Evolutionary conservation across 2,888 invertebrate genomes (phyloP), one percentile per base, ranked within the genome.

Genomic region (Nyleta sp.): DNA sequence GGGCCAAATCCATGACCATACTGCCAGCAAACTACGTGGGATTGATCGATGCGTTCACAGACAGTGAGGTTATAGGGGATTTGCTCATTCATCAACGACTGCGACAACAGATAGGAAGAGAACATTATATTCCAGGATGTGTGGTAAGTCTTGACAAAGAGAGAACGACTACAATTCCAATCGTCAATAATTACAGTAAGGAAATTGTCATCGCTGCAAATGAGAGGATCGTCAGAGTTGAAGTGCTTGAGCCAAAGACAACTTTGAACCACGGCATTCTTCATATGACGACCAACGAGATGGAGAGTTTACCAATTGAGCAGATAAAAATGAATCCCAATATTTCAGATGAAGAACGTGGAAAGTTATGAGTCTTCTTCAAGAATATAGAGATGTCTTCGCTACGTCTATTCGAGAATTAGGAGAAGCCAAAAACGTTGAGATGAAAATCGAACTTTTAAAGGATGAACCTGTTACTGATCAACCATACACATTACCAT

Each of bases 401-500:
- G 62, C 76, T 0, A 40, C 70, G 24, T 50, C 38, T 7, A 46
- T 64, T 0, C 28, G 7, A 11, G 52, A 67, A 40, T 22, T 77
- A 5, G 72, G 60, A 11, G 15, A 65, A 52, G 64, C 76, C 2
- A 57, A 62, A 6, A 67, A 65, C 4, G 48, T 40, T 2, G 77
- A 81, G 38, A 78, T 84, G 72, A 75, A 80, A 42, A 81, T 84
- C 2, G 77, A 81, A 20, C 48, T 13, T 13, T 17, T 52, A 5
- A 60, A 17, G 6, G 48, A 81, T 5, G 46, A 46, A 13, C 82
- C 81, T 10, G 71, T 85, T 8, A 53, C 48, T 15, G 64, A 80
- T 60, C 65, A 79, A 52, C 82, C 82, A 0, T 80, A 81, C 33
- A 73, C 82, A 1, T 7, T 81, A 22, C 75, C 83, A 1, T 15